Evolutionary conservation across 1,140 invertebrate genomes (phyloP).

Genomic region (Bombus vancouverensis): DNA sequence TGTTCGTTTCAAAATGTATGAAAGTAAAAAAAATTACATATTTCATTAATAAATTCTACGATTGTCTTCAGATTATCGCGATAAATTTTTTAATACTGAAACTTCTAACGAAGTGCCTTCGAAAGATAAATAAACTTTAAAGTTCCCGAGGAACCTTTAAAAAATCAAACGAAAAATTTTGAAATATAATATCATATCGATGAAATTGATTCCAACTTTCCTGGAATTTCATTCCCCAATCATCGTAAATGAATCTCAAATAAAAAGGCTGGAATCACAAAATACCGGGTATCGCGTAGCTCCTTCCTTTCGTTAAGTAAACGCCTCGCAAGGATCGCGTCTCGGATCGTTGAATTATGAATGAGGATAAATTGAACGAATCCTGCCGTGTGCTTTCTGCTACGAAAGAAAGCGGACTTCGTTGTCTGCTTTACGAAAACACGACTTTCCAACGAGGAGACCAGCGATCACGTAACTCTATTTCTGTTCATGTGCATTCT

Average conservation of each 20-base stretch:
- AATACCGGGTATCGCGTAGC: constrained; percentile 6
- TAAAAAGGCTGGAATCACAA: constrained; percentile 20
- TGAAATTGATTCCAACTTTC: neutral
- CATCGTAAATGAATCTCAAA: constrained; percentile 33
- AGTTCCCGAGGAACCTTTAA: neutral
- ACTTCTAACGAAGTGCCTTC: neutral
- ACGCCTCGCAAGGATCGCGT: constrained; percentile 34
- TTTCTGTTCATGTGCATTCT: no score
- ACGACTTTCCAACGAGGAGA: constrained; percentile 4
- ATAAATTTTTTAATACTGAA: neutral
- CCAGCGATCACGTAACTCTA: constrained; percentile 16
- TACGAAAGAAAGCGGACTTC: constrained; percentile 13
- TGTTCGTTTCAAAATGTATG: neutral
- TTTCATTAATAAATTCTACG: neutral
- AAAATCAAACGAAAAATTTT: neutral
- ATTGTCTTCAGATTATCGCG: no score
- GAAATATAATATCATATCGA: neutral
- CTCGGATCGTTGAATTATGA: constrained; percentile 36
- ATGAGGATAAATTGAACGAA: constrained; percentile 44
- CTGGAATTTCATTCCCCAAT: constrained; percentile 9
- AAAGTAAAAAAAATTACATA: neutral
- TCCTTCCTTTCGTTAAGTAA: constrained; percentile 32
- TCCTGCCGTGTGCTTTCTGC: constrained; percentile 22
- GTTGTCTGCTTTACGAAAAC: constrained; percentile 7
- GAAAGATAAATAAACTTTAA: neutral